phyloP scores from a whole-genome alignment of 1,140 invertebrate species.

The Metaphire vulgaris region DNA sequence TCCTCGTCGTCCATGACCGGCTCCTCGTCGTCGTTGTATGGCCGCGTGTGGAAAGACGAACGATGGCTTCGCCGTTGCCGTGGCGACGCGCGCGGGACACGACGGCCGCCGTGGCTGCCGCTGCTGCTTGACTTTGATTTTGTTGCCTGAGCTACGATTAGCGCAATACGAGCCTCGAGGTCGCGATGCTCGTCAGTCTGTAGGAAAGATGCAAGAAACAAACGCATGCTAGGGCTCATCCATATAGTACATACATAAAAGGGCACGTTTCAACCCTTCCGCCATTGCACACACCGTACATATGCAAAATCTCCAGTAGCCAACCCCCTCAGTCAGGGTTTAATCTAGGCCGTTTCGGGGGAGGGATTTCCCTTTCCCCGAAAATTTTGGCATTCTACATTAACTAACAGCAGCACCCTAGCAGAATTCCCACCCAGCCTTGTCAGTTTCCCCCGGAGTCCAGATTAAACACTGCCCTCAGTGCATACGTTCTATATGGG shows the following conservation, averaged over 20 bases:
- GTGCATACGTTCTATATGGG: too few species aligned
- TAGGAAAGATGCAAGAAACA: background rate
- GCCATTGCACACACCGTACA: background rate
- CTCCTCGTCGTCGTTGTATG: constrained; percentile 24
- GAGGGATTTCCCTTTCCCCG: too few species aligned
- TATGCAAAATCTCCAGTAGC: background rate
- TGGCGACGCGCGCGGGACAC: background rate
- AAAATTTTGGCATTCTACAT: too few species aligned
- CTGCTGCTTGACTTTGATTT: too few species aligned
- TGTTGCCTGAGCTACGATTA: constrained; percentile 20
- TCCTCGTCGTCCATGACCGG: constrained; percentile 29
- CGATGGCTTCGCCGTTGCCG: constrained; percentile 2
- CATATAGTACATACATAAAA: background rate
- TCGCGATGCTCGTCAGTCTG: constrained; percentile 19
- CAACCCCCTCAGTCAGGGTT: too few species aligned
- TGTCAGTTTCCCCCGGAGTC: too few species aligned
- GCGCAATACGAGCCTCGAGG: constrained; percentile 21
- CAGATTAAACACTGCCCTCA: too few species aligned
- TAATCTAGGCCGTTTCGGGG: too few species aligned
- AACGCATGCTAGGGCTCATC: background rate
- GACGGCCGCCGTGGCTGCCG: background rate
- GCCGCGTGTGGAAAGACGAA: constrained; percentile 7
- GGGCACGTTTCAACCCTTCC: background rate
- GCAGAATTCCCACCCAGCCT: too few species aligned
- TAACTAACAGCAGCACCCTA: too few species aligned